Evolutionary conservation across 2,113 vertebrate species (phyloP).

Genomic region (Lepus europaeus): DNA sequence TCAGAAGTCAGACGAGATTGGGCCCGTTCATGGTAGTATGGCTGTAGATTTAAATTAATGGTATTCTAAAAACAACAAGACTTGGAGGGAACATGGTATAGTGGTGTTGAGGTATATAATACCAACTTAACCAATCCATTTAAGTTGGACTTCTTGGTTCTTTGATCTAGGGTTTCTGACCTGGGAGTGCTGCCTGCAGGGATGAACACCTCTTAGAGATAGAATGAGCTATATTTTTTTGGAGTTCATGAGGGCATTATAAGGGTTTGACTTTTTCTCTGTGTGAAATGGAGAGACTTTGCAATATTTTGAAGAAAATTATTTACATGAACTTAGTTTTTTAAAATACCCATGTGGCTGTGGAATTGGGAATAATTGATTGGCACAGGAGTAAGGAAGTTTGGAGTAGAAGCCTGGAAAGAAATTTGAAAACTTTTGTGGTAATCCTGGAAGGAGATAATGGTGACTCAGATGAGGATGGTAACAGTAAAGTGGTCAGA

Average conservation of each 20-base stretch:
- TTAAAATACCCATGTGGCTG: background rate
- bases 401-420: background rate
- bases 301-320: constrained; percentile 20
- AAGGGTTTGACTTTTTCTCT: background rate
- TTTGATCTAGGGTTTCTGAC: background rate
- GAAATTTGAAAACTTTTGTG: background rate
- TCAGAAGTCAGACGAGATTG: no score
- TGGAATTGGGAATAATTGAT: background rate
- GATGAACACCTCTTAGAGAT: background rate
- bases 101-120: background rate
- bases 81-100: background rate
- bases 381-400: no score
- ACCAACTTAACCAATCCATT: background rate
- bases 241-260: background rate
- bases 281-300: background rate
- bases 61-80: constrained; percentile 7
- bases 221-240: background rate
- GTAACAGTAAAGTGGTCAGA: background rate
- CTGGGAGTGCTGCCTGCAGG: background rate
- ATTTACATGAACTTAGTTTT: background rate
- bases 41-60: background rate
- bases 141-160: background rate
- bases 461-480: background rate
- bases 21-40: no score
- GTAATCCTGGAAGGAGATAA: background rate